A percentile compares a stretch with the other conserved stretches of the same genome.
phyloP scores from a whole-genome alignment of 2,797 vertebrate species.

The Anguilla obscura region DNA sequence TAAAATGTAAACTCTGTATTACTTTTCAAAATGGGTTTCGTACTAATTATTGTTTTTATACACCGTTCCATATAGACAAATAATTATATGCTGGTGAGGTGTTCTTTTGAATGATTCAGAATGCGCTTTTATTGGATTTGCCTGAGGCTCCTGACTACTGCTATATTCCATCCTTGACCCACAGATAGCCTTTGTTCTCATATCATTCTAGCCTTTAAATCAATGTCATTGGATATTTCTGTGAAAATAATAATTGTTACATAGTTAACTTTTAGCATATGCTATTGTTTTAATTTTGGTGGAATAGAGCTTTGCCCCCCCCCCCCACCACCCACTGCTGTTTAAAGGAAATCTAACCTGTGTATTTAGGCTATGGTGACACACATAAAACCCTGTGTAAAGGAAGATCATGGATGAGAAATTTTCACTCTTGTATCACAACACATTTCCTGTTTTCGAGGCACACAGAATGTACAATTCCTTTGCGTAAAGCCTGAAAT shows the following conservation, averaged over 20 bases:
- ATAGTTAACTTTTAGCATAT: not conserved
- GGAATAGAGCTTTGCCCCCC: not conserved
- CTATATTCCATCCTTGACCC: constrained; percentile 25
- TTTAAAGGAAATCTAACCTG: not conserved
- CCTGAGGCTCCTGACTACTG: constrained; percentile 4
- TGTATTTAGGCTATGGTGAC: not conserved
- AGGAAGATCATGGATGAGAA: not conserved
- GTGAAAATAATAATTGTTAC: not conserved
- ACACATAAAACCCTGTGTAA: not conserved
- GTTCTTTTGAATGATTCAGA: constrained; percentile 9
- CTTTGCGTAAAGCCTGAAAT: not conserved
- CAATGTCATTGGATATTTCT: not conserved
- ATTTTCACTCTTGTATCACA: not conserved
- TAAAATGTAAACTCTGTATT: not conserved
- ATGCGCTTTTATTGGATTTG: not conserved
- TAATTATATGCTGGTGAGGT: not conserved
- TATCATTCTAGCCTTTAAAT: not conserved
- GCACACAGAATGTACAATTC: not conserved
- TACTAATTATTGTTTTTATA: not conserved
- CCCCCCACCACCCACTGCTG: not conserved
- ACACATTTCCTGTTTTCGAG: constrained; percentile 5
- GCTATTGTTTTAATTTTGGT: not conserved
- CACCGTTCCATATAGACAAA: not conserved
- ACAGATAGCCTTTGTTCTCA: constrained; percentile 28
- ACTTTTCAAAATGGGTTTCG: not conserved